Conservation (phyloP, 2,113 vertebrate species). For the Onychostoma macrolepis region DNA sequence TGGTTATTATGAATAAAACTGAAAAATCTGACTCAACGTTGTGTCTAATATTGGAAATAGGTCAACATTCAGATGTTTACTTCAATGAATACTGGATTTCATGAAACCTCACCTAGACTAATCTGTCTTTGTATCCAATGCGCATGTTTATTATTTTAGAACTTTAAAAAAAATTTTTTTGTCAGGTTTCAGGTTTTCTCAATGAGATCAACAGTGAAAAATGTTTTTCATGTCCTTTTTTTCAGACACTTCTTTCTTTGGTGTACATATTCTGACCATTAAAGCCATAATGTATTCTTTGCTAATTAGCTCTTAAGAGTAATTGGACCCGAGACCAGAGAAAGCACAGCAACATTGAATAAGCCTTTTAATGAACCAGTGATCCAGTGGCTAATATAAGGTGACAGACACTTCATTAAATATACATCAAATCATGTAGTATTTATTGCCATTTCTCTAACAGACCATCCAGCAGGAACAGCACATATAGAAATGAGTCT, state of each 20-base stretch:
- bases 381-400: slow-evolving; percentile 8
- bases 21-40: too few species aligned
- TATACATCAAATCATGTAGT: slow-evolving; percentile 10
- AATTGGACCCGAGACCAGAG: slow-evolving; percentile 40
- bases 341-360: slow-evolving; percentile 22
- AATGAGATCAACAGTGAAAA: not conserved
- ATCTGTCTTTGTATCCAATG: too few species aligned
- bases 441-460: not conserved
- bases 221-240: not conserved
- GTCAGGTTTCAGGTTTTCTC: not conserved
- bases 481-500: not conserved
- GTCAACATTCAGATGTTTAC: too few species aligned
- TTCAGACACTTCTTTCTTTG: not conserved
- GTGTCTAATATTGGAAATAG: too few species aligned
- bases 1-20: too few species aligned
- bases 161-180: too few species aligned
- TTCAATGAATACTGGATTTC: too few species aligned
- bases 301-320: slow-evolving; percentile 46
- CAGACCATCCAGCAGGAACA: not conserved
- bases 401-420: slow-evolving; percentile 20
- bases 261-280: slow-evolving; percentile 21
- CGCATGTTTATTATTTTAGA: too few species aligned
- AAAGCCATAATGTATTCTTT: slow-evolving; percentile 38
- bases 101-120: too few species aligned
- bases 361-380: slow-evolving; percentile 52